phyloP scores from a whole-genome alignment of 2,888 invertebrate genomes.

The Heliconius sara region DNA sequence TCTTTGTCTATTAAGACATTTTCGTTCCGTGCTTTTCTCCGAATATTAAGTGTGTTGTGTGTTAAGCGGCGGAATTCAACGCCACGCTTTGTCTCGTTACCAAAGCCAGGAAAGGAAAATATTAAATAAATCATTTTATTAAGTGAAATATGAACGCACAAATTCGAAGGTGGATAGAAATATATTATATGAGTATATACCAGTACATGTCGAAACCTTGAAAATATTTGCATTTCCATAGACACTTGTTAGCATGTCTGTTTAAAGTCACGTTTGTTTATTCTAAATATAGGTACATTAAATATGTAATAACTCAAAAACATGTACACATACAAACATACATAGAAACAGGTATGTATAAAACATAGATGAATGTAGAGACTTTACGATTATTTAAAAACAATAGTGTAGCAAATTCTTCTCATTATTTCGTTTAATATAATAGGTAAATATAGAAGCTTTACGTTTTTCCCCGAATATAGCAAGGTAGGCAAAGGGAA shows the following conservation, averaged over 20 bases:
- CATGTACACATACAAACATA: background rate
- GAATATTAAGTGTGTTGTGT: too few relatives aligned
- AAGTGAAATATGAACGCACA: too few relatives aligned
- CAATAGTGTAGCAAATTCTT: background rate
- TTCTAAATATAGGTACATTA: background rate
- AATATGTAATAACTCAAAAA: background rate
- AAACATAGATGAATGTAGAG: background rate
- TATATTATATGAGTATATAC: background rate
- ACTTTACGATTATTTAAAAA: constrained; percentile 1
- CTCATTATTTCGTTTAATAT: background rate
- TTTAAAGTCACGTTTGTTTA: constrained; percentile 24
- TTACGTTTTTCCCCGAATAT: background rate
- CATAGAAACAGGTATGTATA: background rate
- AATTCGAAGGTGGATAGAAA: too few relatives aligned
- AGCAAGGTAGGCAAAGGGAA: background rate
- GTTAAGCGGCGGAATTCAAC: too few relatives aligned
- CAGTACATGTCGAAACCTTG: background rate
- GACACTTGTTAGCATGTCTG: constrained; percentile 14
- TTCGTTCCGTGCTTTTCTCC: too few relatives aligned
- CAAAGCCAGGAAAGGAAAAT: too few relatives aligned
- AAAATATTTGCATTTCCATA: constrained; percentile 8
- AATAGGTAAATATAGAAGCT: background rate
- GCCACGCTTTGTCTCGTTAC: too few relatives aligned
- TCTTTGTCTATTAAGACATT: too few relatives aligned
- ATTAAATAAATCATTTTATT: too few relatives aligned